Evolutionary conservation across 2,797 vertebrate species (phyloP), one percentile per base, ranked within the genome.

Genomic region (Rhynchonycteris naso): DNA sequence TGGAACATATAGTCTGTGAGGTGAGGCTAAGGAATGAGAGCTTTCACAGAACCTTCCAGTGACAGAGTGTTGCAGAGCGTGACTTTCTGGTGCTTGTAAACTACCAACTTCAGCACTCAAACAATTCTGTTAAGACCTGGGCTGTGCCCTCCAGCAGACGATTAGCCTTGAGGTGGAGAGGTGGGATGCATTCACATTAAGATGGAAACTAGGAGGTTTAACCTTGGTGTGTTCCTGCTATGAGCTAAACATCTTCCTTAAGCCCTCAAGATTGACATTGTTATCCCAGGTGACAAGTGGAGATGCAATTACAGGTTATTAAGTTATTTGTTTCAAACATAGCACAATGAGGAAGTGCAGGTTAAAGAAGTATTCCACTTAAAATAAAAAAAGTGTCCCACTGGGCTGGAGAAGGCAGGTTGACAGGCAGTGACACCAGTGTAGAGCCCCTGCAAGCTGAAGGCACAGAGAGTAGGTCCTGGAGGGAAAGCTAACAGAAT

Each of bases 1-100:
- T 2, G 13, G 21, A n/a, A 26, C 4, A 0, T 4, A 21, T 14
- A 2, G 1, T 66, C 33, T 4, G 0, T 24, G 69, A 35, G 38
- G n/a, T 15, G 1, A 28, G 66, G 50, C 12, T 75, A 33, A 79
- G 38, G 14, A 12, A 4, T 0, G 16, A 71, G 65, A 52, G 30
- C 26, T 79, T 56, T 82, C 76, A 43, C 13, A 83, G 90, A 79
- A 75, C 7, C 28, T 65, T 80, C 47, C 6, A 1, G 56, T n/a
- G 19, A 63, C 38, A 30, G n/a, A 21, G 19, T 26, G 21, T 19
- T 9, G 50, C 5, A 11, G 9, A 71, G 56, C 52, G 54, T 47
- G 38, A 69, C 30, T 56, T 88, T 47, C 15, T 11, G 3, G 72
- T 15, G 5, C 12, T 50, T n/a, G 7, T 24, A 26, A 63, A 47